Evolutionary conservation across 64 coral and sea anemone genomes (phyloP), one percentile per base, ranked within the genome.

Genomic region (Porites lutea): DNA sequence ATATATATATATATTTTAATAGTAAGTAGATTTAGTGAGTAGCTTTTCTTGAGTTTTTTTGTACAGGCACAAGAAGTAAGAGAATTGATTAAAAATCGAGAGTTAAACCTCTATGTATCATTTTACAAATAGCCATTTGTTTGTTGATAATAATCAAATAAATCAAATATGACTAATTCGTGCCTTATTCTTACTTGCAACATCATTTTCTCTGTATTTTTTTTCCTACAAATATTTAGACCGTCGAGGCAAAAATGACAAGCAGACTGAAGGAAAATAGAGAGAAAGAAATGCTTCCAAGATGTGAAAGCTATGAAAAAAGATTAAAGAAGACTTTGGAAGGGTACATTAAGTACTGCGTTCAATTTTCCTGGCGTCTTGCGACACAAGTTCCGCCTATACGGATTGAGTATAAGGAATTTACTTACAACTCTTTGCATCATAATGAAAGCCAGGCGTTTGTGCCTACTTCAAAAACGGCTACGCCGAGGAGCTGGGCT

Each of bases 381-480:
- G 73, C 51, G 2, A 76, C 73, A 18, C 73, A 76, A 76, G 73
- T 76, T 4, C 73, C 73, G 2, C 75, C 75, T 21, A 2, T 78
- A n/a, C 20, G 22, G 52, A 78, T 78, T 18, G 75, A 57, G n/a
- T 78, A 78, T 47, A 78, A 27, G 19, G 22, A 5, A 12, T 14
- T 4, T 2, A 18, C 62, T 55, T 78, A 22, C 23, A 78, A 78
- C n/a, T n/a, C 75, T 23, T 16, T 10, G 22, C 9, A 55, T 57
- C 75, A 78, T 12, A 78, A 5, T 55, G 75, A 78, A 78, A 55
- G 75, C 75, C 75, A 54, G 20, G 75, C 75, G n/a, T 78, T 78
- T n/a, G 2, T 2, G 49, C 23, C 75, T 18, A 55, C 19, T 22
- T 16, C 49, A 55, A 2, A 16, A 78, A 6, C 0, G 6, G 5